phyloP scores from a whole-genome alignment of 2,888 invertebrate genomes.

The Rotaria macrura region DNA sequence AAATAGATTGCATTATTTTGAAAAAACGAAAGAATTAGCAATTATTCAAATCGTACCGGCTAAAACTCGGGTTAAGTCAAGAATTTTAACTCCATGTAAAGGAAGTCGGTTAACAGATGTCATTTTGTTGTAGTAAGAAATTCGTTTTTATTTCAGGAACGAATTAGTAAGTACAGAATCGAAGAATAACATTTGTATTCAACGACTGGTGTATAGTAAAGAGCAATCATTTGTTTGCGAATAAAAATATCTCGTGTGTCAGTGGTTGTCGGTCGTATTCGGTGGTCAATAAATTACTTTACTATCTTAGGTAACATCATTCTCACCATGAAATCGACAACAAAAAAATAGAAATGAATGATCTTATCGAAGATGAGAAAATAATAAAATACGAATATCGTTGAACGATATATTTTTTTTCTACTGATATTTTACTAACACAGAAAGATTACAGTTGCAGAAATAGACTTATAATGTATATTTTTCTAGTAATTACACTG shows the following conservation, averaged over 20 bases:
- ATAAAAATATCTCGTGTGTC: background rate
- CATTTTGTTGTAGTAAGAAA: background rate
- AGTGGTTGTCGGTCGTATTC: background rate
- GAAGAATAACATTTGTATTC: background rate
- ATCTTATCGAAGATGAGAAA: too few relatives aligned
- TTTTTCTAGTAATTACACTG: too few relatives aligned
- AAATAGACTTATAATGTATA: too few relatives aligned
- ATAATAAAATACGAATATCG: too few relatives aligned
- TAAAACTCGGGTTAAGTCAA: constrained; percentile 39
- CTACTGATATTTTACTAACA: too few relatives aligned
- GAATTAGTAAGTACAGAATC: too few relatives aligned
- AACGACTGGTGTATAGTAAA: background rate
- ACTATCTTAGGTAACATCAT: too few relatives aligned
- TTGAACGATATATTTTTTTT: too few relatives aligned
- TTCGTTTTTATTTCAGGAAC: too few relatives aligned
- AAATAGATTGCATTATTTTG: constrained; percentile 56
- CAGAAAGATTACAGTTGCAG: too few relatives aligned
- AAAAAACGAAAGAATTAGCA: background rate
- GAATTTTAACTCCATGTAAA: constrained; percentile 38
- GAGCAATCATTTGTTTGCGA: background rate
- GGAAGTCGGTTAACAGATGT: constrained; percentile 32
- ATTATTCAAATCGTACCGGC: background rate
- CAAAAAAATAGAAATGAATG: too few relatives aligned
- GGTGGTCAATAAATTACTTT: background rate
- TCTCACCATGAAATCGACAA: too few relatives aligned